Evolutionary conservation across 64 coral and sea anemone genomes (phyloP).

Genomic region (Actinia equina): DNA sequence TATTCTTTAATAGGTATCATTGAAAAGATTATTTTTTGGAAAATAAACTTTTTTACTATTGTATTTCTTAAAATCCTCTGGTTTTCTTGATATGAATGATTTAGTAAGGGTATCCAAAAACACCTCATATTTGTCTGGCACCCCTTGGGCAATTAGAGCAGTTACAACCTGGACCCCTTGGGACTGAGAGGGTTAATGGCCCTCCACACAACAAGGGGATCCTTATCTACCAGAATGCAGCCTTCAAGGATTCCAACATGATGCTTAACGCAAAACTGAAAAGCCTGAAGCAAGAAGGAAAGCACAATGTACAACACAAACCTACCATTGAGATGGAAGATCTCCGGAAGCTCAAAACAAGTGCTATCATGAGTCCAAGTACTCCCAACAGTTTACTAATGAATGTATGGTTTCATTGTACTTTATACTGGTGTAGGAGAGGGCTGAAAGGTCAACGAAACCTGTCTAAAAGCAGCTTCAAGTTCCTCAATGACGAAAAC

Average conservation of each 20-base stretch:
- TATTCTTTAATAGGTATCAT: background rate
- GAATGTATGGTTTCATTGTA: constrained; percentile 53
- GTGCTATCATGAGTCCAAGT: too few species aligned
- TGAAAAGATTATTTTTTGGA: background rate
- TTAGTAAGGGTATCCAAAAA: too few species aligned
- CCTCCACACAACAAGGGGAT: too few species aligned
- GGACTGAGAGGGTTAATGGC: background rate
- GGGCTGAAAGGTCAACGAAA: background rate
- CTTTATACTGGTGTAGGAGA: background rate
- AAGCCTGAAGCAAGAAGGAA: too few species aligned
- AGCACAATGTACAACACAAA: too few species aligned
- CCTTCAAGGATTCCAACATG: too few species aligned
- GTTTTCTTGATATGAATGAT: background rate
- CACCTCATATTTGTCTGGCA: background rate
- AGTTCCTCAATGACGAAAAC: background rate
- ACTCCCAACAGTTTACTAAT: background rate
- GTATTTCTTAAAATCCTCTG: background rate
- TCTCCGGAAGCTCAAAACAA: too few species aligned
- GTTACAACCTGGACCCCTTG: constrained; percentile 1
- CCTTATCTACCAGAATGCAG: too few species aligned
- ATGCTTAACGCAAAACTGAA: too few species aligned
- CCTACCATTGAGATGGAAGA: too few species aligned
- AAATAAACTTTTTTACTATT: constrained; percentile 17
- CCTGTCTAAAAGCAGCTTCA: background rate
- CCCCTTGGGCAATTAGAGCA: constrained; percentile 15